Percentiles rank a stretch among this genome's conserved stretches.
These are phyloP conservation scores for Drosophila tropicalis DNA, from an alignment of 1,140 invertebrate species.

Conservation along the genomic window DNA sequence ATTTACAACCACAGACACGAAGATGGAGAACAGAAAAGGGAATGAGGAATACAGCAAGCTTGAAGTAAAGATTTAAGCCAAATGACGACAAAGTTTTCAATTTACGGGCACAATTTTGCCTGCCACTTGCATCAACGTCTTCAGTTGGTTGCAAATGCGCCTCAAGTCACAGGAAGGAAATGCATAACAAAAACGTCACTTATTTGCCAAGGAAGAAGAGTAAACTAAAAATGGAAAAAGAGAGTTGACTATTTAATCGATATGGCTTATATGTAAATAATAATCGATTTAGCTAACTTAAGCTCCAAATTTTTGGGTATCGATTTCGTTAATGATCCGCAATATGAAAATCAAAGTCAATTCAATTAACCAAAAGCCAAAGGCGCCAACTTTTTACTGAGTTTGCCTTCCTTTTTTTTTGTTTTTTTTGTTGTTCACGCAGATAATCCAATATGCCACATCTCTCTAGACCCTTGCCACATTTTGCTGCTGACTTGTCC, in stretches of 20 bases:
- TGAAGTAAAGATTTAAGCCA: constrained; percentile 20
- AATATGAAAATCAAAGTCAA: constrained; percentile 45
- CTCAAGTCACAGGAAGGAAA: constrained; percentile 74
- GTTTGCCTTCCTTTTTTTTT: too few relatives aligned
- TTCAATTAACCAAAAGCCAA: constrained; percentile 64
- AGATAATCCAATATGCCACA: constrained; percentile 25
- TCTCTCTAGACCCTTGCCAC: constrained; percentile 6
- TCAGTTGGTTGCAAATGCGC: constrained; percentile 71
- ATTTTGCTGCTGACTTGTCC: constrained; percentile 25
- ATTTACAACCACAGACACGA: background rate
- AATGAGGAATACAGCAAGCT: background rate
- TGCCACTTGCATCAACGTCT: constrained; percentile 68
- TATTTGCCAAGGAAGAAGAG: constrained; percentile 32
- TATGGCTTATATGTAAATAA: constrained; percentile 43
- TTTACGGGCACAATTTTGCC: constrained; percentile 57
- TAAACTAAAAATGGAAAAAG: background rate
- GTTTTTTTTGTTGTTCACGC: constrained; percentile 35
- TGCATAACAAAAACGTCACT: constrained; percentile 75
- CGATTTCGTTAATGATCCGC: constrained; percentile 34
- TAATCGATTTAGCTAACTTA: constrained; percentile 22
- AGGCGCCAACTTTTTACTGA: constrained; percentile 50
- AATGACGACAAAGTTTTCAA: constrained; percentile 67
- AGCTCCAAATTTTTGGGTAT: background rate
- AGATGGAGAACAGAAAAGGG: background rate
- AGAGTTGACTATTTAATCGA: constrained; percentile 64